Percentiles rank a stretch among this genome's conserved stretches.
Evolutionary conservation across 2,888 invertebrate species (phyloP).

Genomic region (Hydrotaea cyrtoneurina): DNA sequence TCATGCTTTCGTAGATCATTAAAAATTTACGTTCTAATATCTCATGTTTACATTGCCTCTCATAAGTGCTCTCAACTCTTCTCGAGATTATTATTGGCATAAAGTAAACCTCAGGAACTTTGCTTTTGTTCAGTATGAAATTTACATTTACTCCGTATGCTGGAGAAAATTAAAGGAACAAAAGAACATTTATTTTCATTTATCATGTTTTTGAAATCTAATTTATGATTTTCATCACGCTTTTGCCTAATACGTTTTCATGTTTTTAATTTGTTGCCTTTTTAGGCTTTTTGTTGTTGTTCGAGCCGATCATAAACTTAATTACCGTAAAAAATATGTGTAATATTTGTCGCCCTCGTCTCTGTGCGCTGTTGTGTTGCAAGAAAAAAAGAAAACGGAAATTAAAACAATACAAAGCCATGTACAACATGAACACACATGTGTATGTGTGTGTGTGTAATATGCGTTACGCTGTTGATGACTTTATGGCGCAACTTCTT

Average conservation of each 20-base stretch:
- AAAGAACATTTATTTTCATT: background rate
- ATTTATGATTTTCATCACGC: slow-evolving; percentile 28
- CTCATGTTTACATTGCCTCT: background rate
- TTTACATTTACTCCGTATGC: background rate
- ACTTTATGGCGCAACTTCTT: background rate
- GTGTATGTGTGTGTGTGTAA: background rate
- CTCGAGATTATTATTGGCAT: background rate
- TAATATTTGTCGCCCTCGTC: background rate
- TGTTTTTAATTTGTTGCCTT: background rate
- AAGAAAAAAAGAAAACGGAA: slow-evolving; percentile 12
- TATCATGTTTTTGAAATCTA: slow-evolving; percentile 28
- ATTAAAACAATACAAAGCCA: slow-evolving; percentile 17
- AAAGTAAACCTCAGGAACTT: background rate
- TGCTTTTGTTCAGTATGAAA: background rate
- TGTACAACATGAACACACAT: background rate
- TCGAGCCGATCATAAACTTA: background rate
- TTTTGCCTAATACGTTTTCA: slow-evolving; percentile 1
- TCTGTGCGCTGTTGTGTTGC: background rate
- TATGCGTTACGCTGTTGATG: no score
- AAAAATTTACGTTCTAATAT: slow-evolving; percentile 5
- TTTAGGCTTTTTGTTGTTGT: background rate
- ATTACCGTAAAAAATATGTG: slow-evolving; percentile 32
- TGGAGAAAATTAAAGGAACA: background rate
- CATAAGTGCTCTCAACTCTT: background rate
- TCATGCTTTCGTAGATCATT: background rate